Base-by-base conservation (phyloP, 2,888 invertebrate genomes). In the Limnephilus auricula region DNA sequence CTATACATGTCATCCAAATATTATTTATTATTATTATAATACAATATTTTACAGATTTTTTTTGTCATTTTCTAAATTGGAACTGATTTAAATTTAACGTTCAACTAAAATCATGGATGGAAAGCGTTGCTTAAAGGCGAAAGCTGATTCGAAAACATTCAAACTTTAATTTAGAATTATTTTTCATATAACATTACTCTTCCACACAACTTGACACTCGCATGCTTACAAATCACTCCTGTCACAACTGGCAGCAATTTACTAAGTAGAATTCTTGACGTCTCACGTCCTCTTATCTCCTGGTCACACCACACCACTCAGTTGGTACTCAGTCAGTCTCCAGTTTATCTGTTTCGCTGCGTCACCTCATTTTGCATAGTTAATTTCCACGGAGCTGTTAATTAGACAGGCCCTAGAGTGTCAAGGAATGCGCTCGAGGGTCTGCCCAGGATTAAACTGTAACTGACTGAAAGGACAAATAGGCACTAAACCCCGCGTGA, bases 311-410 rank as follows among this genome's bases (percentile, higher is more conserved):
- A 25, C 82, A 82, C 82, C 9, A 25, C 25, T 82, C 82, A 18
- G 18, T 15, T 31, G 80, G 6, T 31, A 50, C 32, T 31, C 82
- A 18, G 32, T 34, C 65, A 65, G 65, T n/a, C 65, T 65, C 65
- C 65, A 65, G 65, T 65, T 65, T 25, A 65, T 65, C 65, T 65
- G 9, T n/a, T 65, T 65, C 82, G 82, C 82, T 34, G 82, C 32
- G 65, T 82, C 82, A 32, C 82, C 82, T 82, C 34, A 32, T 34
- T 82, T 13, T 82, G 82, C 82, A 82, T 82, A 82, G 37, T 82
- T 34, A 82, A 82, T 82, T 34, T 82, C 82, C 82, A 34, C 34
- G 18, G 82, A 82, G 82, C 82, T 82, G 34, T 82, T 82, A 82
- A 82, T 82, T 34, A 82, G 82, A 32, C 82, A 82, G 82, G 4